Evolutionary conservation across 1,140 invertebrate genomes (phyloP).

Genomic region (Drosophila bifasciata): DNA sequence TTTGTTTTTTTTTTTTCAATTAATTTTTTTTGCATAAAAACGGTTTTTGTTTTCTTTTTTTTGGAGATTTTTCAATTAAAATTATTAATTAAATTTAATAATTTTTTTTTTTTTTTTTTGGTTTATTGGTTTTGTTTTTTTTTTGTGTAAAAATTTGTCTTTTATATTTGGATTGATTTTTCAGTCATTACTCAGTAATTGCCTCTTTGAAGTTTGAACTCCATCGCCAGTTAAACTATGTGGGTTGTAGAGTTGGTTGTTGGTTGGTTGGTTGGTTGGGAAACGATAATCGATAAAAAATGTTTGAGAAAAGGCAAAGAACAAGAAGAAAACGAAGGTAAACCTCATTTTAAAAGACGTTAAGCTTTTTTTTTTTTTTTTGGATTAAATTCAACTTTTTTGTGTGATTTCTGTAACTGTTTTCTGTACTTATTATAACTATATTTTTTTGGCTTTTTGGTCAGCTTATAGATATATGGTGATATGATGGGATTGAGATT

Average conservation of each 20-base stretch:
- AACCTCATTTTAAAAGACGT: constrained; percentile 78
- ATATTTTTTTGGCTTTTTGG: background rate
- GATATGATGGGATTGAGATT: no score
- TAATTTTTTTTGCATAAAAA: constrained; percentile 36
- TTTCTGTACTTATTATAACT: constrained; percentile 6
- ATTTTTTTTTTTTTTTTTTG: constrained; percentile 37
- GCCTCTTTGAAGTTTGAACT: constrained; percentile 97
- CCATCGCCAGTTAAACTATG: constrained; percentile 96
- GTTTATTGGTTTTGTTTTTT: constrained; percentile 39
- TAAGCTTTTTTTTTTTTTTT: no score
- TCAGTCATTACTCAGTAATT: constrained; percentile 89
- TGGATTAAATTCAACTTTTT: constrained; percentile 45
- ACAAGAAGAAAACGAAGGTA: constrained; percentile 78
- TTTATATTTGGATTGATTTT: constrained; percentile 72
- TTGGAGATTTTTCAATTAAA: constrained; percentile 63
- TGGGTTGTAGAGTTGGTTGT: constrained; percentile 76
- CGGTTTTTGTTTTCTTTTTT: constrained; percentile 37
- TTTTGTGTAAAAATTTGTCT: constrained; percentile 37
- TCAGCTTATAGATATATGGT: constrained; percentile 22
- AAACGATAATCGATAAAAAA: constrained; percentile 80
- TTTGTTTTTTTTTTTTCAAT: constrained; percentile 45
- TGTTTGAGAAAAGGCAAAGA: constrained; percentile 81
- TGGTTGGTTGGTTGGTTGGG: no score
- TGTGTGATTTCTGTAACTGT: constrained; percentile 40
- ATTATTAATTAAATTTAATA: constrained; percentile 12